phyloP scores from a whole-genome alignment of 1,140 invertebrate genomes.

The Bombus huntii region DNA sequence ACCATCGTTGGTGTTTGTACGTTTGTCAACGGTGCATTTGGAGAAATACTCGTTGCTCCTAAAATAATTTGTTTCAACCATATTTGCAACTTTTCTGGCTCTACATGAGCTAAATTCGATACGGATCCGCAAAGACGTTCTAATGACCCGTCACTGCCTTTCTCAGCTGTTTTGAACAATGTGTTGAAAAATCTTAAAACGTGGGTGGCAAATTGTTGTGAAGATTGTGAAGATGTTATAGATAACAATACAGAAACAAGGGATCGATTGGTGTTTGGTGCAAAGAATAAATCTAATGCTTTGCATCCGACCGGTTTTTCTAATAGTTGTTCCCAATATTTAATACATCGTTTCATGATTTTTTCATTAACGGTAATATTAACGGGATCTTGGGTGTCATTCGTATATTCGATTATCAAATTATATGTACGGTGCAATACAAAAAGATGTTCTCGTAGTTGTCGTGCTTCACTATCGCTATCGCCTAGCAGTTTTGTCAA shows the following conservation, averaged over 20 bases:
- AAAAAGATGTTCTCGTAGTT: constrained; percentile 86
- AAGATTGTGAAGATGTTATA: constrained; percentile 86
- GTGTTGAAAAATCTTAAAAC: constrained; percentile 92
- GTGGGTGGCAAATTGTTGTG: constrained; percentile 88
- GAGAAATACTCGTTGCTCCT: constrained; percentile 81
- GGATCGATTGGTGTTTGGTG: constrained; percentile 84
- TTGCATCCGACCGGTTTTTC: constrained; percentile 90
- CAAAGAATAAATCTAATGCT: constrained; percentile 92
- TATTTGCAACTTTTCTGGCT: constrained; percentile 85
- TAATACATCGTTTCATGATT: constrained; percentile 87
- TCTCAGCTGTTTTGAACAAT: constrained; percentile 88
- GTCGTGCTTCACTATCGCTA: constrained; percentile 85
- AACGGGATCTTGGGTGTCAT: constrained; percentile 72
- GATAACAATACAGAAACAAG: constrained; percentile 89
- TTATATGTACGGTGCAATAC: constrained; percentile 88
- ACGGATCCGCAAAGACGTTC: constrained; percentile 88
- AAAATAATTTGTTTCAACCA: constrained; percentile 89
- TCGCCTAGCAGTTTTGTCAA: constrained; percentile 86
- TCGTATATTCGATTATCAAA: constrained; percentile 86
- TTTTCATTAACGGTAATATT: constrained; percentile 86
- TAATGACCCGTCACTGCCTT: constrained; percentile 84
- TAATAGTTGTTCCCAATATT: constrained; percentile 93
- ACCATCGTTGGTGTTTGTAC: constrained; percentile 77
- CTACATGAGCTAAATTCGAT: constrained; percentile 86
- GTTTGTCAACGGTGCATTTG: constrained; percentile 79